These are phyloP conservation scores for Callyntrura sp. DNA, from an alignment of 2,888 invertebrate genomes.

Conservation along the genomic window DNA sequence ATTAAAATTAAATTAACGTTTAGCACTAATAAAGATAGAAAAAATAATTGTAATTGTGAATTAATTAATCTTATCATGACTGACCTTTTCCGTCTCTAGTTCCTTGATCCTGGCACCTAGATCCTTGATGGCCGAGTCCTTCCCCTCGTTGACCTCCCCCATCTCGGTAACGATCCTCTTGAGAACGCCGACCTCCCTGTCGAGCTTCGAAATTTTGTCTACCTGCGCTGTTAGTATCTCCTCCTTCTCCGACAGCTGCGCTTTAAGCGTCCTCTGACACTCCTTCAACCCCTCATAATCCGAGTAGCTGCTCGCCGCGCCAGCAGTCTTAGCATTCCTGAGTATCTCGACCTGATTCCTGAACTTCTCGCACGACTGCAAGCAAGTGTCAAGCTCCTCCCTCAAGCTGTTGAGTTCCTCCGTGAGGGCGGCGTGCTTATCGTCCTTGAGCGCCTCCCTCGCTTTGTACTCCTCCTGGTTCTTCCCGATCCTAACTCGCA, in stretches of 20 bases:
- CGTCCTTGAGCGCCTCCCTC: conserved; percentile 61
- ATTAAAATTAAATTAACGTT: not conserved
- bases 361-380: conserved; percentile 34
- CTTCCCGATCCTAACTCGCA: not conserved
- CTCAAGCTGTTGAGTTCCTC: conserved; percentile 23
- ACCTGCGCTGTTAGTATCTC: conserved; percentile 29
- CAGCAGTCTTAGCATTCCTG: conserved; percentile 28
- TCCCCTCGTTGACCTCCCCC: conserved; percentile 52
- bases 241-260: conserved; percentile 56
- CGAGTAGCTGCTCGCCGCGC: conserved; percentile 28
- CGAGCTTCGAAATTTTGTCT: conserved; percentile 27
- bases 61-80: too few species aligned
- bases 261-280: conserved; percentile 32
- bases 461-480: conserved; percentile 56
- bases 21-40: not conserved
- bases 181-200: conserved; percentile 1
- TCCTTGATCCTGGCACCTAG: conserved; percentile 40
- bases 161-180: not conserved
- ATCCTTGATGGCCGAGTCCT: conserved; percentile 49
- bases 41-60: too few species aligned
- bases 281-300: conserved; percentile 67
- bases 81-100: conserved; percentile 57
- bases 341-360: conserved; percentile 47
- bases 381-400: conserved; percentile 42
- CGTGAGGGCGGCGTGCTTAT: conserved; percentile 56